phyloP scores from a whole-genome alignment of 2,113 vertebrate genomes.

The Rhea americana region DNA sequence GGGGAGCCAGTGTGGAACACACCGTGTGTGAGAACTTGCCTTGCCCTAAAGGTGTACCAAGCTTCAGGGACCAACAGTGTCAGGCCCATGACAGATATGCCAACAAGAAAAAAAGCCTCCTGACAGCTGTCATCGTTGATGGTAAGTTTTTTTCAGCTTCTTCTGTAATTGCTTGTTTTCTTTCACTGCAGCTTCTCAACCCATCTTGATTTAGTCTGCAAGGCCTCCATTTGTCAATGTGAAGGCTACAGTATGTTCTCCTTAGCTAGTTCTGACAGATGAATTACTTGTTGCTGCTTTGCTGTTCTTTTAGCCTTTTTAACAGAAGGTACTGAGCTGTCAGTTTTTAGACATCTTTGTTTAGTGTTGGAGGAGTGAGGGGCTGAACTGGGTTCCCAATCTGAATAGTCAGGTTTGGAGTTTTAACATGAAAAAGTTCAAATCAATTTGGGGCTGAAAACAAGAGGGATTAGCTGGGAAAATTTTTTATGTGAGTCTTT shows the following conservation, averaged over 20 bases:
- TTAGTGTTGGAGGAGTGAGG: background rate
- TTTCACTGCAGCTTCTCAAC: background rate
- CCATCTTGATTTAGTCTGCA: background rate
- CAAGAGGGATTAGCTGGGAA: background rate
- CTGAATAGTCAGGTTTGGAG: background rate
- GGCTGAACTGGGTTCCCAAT: background rate
- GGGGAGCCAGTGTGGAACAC: slow-evolving; percentile 89
- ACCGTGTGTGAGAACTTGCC: slow-evolving; percentile 88
- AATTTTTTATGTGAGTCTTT: background rate
- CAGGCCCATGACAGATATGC: slow-evolving; percentile 85
- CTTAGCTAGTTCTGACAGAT: background rate
- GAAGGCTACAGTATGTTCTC: background rate
- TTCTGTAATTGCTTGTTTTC: background rate
- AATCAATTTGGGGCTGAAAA: background rate
- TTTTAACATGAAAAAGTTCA: background rate
- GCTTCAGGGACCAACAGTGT: slow-evolving; percentile 96
- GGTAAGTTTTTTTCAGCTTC: slow-evolving; percentile 57
- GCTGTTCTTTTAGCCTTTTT: background rate
- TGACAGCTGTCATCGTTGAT: slow-evolving; percentile 88
- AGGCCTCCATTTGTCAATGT: background rate
- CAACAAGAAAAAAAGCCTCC: slow-evolving; percentile 85
- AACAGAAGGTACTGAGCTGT: background rate
- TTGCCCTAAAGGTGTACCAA: slow-evolving; percentile 88
- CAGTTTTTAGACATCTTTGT: background rate
- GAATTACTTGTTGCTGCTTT: background rate